Evolutionary conservation across 2,888 invertebrate species (phyloP), one percentile per base, ranked within the genome.

Genomic region (Merodon equestris): DNA sequence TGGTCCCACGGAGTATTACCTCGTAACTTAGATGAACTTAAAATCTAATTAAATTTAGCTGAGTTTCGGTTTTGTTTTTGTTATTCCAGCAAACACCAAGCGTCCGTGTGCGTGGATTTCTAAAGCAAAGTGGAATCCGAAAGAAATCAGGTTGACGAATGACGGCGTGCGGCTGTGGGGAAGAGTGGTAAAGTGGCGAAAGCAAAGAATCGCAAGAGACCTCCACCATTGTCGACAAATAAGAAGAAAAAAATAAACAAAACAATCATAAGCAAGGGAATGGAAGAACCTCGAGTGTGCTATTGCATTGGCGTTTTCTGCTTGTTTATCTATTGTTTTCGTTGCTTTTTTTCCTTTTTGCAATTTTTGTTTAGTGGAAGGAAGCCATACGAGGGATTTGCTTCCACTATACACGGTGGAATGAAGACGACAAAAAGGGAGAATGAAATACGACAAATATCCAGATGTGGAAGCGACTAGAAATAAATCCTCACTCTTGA

Each of bases 31-130:
- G 74, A 68, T 79, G 79, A 79, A 79, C 79, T 79, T 79, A 79
- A 74, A 79, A 79, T 79, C 79, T 79, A 79, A 79, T 79, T 79
- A 79, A 79, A 79, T 79, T 79, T 74, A 54, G 64, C 68, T 60
- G 68, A 74, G 54, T 50, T 27, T 27, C n/a, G n/a, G n/a, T n/a
- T n/a, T n/a, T n/a, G n/a, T n/a, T n/a, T n/a, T 68, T 67, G 57
- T 51, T 72, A 48, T 77, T 61, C 10, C 56, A 67, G 57, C n/a
- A 58, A 45, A 44, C 42, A 14, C 44, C 13, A 13, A 45, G 45
- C 12, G n/a, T 27, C 9, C 18, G 10, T 53, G 18, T 50, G 17
- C 10, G 36, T 10, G 10, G 36, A 36, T 9, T 36, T 9, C 36
- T 10, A 7, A 36, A 7, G 10, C 9, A 15, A 15, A 47, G 18